Conservation (phyloP, 2,888 invertebrate genomes). For the Callimorpha dominula region DNA sequence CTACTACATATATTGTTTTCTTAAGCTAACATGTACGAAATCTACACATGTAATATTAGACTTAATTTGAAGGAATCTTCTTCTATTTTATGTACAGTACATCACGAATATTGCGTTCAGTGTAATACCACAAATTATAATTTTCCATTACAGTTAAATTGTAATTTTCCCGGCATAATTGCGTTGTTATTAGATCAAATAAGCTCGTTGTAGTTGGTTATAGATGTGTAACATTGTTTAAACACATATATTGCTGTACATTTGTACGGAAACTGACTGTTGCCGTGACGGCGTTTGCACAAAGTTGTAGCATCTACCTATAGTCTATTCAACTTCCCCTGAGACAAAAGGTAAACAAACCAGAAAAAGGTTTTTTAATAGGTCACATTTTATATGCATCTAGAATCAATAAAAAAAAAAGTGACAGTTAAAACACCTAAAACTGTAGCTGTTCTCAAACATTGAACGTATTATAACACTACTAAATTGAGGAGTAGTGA, state of each 20-base stretch:
- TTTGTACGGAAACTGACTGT: background rate
- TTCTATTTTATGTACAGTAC: background rate
- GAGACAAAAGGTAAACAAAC: too few relatives aligned
- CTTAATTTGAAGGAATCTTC: background rate
- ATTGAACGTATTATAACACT: too few relatives aligned
- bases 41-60: background rate
- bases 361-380: too few relatives aligned
- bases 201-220: background rate
- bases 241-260: background rate
- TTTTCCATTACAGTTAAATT: slow-evolving; percentile 9
- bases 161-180: slow-evolving; percentile 9
- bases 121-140: slow-evolving; percentile 1
- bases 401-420: too few relatives aligned
- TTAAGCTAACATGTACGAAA: background rate
- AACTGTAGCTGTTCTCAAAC: too few relatives aligned
- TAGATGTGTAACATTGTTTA: background rate
- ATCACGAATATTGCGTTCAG: background rate
- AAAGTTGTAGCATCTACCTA: background rate
- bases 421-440: too few relatives aligned
- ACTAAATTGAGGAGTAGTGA: too few relatives aligned
- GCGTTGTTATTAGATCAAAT: slow-evolving; percentile 3
- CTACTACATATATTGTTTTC: background rate
- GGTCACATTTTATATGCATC: too few relatives aligned
- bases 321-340: too few relatives aligned
- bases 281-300: background rate